Base-by-base conservation (phyloP, 92 coral and sea anemone species). In the Scolanthus callimorphus region DNA sequence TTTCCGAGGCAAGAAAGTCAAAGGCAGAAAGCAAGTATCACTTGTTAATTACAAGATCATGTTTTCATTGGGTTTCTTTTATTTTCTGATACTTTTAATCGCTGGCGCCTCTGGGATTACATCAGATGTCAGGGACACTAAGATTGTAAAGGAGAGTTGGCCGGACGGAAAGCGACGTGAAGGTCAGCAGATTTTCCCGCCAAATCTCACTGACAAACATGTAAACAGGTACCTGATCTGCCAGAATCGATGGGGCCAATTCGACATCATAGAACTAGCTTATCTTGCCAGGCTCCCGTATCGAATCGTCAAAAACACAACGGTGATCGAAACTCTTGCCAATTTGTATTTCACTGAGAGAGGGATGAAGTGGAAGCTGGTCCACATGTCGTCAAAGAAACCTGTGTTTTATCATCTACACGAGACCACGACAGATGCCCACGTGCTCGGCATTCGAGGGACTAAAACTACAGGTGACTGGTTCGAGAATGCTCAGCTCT, bases 401-500 rank as follows among this genome's bases (percentile, higher is more conserved):
- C 85, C 74, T 2, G 48, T 48, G 58, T 73, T 72, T 57, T 66
- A 72, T 50, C 90, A 84, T 50, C 11, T 79, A 10, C 13, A 57
- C 10, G 77, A 78, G 47, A 34, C 3, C 1, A 27, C 49, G 1
- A 3, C 25, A 17, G 49, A 41, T 25, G 67, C 59, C 19, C 70
- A 73, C 47, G 52, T 84, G n/a, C 59, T 84, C 38, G 69, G 74
- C 37, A 84, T 79, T 23, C 76, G 81, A 10, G 90, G 90, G 1
- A 50, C 86, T 8, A 27, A 50, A 22, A 19, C 60, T 13, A 27
- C 55, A 0, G 17, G 70, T 0, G 90, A 84, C 27, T 84, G 85
- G 76, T 59, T 66, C 21, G 65, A 68, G 64, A 57, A 69, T 38
- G 61, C 70, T 15, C 80, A 78, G 20, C 12, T 84, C 4, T 84